These are phyloP conservation scores for Conistra vaccinii DNA, from an alignment of 2,888 invertebrate species.

Conservation along the genomic window DNA sequence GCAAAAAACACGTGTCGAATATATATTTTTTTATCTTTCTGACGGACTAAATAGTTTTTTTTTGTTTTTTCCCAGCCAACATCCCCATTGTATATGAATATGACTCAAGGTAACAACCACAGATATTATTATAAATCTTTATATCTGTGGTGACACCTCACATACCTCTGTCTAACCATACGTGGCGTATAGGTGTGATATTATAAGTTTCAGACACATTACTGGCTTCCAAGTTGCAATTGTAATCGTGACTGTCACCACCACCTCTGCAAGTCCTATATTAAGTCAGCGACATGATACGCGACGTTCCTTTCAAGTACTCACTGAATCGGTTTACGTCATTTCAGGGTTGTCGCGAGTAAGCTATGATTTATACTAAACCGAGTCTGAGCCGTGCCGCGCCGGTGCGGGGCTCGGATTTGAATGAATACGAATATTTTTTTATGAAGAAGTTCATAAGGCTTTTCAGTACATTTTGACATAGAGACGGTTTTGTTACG, in stretches of 20 bases:
- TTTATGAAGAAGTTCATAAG: background rate
- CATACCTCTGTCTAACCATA: background rate
- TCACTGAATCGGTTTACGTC: conserved; percentile 22
- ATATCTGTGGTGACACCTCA: no score
- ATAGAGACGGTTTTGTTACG: no score
- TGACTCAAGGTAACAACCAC: no score
- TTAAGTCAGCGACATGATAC: conserved; percentile 38
- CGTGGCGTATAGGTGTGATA: background rate
- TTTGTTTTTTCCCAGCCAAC: no score
- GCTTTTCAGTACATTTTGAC: background rate
- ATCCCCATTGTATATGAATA: no score
- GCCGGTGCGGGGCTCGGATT: no score
- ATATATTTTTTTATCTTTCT: no score
- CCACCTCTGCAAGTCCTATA: conserved; percentile 11
- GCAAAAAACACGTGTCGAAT: no score
- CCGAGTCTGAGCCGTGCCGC: background rate
- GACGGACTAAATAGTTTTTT: no score
- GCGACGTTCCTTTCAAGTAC: conserved; percentile 28
- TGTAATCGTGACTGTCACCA: conserved; percentile 21
- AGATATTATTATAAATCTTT: no score
- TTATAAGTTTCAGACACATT: background rate
- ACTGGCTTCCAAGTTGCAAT: background rate
- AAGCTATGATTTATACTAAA: background rate
- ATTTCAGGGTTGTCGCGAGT: conserved; percentile 41
- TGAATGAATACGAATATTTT: no score